Conservation (phyloP, 2,888 invertebrate species). For the Sicus ferrugineus region DNA sequence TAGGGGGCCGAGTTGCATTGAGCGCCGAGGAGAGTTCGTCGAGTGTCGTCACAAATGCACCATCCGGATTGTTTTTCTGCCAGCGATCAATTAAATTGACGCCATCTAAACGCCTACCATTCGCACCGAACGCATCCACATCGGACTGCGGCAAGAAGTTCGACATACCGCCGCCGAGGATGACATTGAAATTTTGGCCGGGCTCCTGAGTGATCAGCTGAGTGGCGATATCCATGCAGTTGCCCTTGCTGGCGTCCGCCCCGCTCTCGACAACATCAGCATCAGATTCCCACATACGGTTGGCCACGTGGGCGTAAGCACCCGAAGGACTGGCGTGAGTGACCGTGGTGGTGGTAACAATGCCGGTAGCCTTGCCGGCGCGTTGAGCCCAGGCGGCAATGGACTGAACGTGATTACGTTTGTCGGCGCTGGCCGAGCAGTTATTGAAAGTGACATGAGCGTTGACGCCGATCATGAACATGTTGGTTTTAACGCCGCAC, state of each 20-base stretch:
- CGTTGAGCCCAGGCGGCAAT: conserved; percentile 74
- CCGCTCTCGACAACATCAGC: conserved; percentile 62
- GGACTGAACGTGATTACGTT: conserved; percentile 70
- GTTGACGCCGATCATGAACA: conserved; percentile 74
- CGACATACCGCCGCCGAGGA: conserved; percentile 78
- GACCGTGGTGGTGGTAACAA: conserved; percentile 80
- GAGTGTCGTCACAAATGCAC: conserved; percentile 70
- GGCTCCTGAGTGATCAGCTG: conserved; percentile 75
- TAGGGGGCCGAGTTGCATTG: conserved; percentile 63
- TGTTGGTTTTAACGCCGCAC: conserved; percentile 76
- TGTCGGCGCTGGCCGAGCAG: conserved; percentile 70
- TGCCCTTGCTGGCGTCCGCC: conserved; percentile 34
- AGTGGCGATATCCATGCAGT: conserved; percentile 76
- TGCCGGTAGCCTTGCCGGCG: conserved; percentile 69
- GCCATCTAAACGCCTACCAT: conserved; percentile 71
- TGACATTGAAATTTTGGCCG: conserved; percentile 76
- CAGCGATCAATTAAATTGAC: conserved; percentile 74
- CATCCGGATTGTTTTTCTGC: conserved; percentile 67
- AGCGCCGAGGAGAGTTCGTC: conserved; percentile 67
- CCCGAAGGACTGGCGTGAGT: conserved; percentile 83
- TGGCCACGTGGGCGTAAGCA: conserved; percentile 70
- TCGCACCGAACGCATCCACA: conserved; percentile 63
- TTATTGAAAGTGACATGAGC: conserved; percentile 71
- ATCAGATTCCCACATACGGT: conserved; percentile 78
- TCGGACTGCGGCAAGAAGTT: conserved; percentile 71